phyloP scores from a whole-genome alignment of 2,113 vertebrate genomes.

The Oenanthe oenanthe region DNA sequence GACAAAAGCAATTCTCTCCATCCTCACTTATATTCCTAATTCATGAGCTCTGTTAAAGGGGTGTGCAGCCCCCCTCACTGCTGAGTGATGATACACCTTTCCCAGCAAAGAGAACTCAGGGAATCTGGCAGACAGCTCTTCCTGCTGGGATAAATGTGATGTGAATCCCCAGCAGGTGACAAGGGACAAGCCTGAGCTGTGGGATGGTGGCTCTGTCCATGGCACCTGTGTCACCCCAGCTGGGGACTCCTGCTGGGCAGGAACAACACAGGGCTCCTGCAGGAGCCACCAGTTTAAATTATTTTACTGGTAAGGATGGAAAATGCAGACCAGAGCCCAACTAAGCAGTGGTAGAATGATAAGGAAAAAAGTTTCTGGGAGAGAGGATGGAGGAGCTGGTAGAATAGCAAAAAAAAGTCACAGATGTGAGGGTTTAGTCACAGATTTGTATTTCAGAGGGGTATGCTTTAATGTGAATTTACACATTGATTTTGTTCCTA shows the following conservation, averaged over 20 bases:
- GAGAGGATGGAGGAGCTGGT: neutral
- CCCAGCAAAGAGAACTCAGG: neutral
- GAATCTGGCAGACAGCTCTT: neutral
- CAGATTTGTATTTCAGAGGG: neutral
- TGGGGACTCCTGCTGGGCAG: neutral
- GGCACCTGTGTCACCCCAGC: neutral
- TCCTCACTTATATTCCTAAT: neutral
- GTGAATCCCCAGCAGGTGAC: neutral
- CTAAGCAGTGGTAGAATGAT: neutral
- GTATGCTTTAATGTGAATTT: neutral
- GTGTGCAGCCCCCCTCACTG: neutral
- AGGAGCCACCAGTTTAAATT: neutral
- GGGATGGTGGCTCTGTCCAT: neutral
- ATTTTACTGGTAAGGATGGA: neutral
- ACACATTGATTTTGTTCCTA: neutral
- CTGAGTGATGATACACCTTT: neutral
- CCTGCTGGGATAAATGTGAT: neutral
- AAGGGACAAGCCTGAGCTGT: neutral
- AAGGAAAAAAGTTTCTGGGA: neutral
- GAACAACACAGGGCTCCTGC: neutral
- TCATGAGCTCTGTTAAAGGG: neutral
- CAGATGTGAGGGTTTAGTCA: neutral
- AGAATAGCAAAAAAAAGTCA: rapidly evolving
- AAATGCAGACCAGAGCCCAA: neutral
- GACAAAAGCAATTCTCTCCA: neutral